Percentiles rank a stretch among this genome's conserved stretches.
Conservation (phyloP, 2,797 vertebrate genomes). For the Brachyrhaphis roseni region DNA sequence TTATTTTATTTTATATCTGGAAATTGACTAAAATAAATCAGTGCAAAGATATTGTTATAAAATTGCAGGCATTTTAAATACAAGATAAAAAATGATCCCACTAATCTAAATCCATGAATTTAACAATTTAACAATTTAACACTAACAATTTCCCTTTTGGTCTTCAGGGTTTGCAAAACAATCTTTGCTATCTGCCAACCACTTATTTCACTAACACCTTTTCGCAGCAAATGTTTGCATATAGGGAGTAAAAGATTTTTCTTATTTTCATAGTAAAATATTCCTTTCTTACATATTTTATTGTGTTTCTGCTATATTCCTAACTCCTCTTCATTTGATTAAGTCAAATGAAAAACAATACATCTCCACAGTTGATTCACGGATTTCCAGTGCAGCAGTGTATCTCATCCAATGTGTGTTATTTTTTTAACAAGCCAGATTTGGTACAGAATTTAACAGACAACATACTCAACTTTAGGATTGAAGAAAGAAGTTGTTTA, state of each 20-base stretch:
- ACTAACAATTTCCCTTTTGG: not conserved
- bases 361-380: not conserved
- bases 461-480: not conserved
- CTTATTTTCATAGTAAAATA: not conserved
- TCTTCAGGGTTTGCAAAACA: not conserved
- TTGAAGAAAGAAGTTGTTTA: not conserved
- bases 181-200: not conserved
- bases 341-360: not conserved
- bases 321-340: not conserved
- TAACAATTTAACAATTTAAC: too few relatives aligned
- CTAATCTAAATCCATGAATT: not conserved
- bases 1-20: not conserved
- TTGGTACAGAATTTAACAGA: not conserved
- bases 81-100: not conserved
- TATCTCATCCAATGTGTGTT: not conserved
- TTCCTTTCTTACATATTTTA: not conserved
- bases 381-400: not conserved
- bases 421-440: not conserved
- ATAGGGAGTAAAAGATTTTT: not conserved
- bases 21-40: not conserved
- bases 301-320: not conserved
- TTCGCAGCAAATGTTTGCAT: not conserved
- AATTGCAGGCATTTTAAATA: not conserved
- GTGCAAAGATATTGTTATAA: not conserved
- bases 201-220: not conserved